A percentile compares a stretch with the other conserved stretches of the same genome.
Evolutionary conservation across 2,113 vertebrate genomes (phyloP).

Genomic region (Gymnocephalus cernua): DNA sequence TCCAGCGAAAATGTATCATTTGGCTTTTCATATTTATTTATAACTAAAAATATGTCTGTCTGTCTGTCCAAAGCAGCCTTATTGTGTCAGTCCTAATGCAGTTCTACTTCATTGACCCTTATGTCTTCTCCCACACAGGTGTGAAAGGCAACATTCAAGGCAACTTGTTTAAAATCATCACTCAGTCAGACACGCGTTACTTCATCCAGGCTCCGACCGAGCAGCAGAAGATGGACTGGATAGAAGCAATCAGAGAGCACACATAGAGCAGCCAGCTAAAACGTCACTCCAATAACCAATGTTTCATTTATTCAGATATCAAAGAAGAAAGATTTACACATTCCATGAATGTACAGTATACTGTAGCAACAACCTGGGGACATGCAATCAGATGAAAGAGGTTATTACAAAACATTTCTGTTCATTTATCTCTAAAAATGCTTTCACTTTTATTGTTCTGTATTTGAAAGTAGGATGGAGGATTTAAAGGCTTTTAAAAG

Average conservation of each 20-base stretch:
- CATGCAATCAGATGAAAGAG: slow-evolving; percentile 2
- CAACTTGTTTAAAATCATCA: slow-evolving; percentile 98
- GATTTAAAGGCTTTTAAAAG: not conserved
- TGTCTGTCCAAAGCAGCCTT: not conserved
- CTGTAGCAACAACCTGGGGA: slow-evolving; percentile 7
- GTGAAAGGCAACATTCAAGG: slow-evolving; percentile 97
- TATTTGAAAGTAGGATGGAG: not conserved
- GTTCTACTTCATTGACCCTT: not conserved
- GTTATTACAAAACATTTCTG: not conserved
- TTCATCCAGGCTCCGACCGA: slow-evolving; percentile 94
- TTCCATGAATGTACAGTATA: slow-evolving; percentile 56
- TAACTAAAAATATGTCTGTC: not conserved
- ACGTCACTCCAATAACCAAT: not conserved
- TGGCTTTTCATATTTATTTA: not conserved
- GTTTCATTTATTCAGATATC: not conserved
- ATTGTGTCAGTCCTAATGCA: not conserved
- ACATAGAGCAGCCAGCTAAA: slow-evolving; percentile 62
- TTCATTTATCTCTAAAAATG: not conserved
- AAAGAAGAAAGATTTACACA: slow-evolving; percentile 24
- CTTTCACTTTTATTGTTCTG: not conserved
- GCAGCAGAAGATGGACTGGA: slow-evolving; percentile 91
- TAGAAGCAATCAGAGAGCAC: slow-evolving; percentile 90
- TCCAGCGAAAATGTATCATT: not conserved
- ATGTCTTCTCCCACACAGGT: slow-evolving; percentile 78
- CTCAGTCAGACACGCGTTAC: slow-evolving; percentile 90